Percentiles rank a stretch among this genome's conserved stretches.
Evolutionary conservation across 2,797 vertebrate species (phyloP).

Genomic region (Alosa sapidissima): DNA sequence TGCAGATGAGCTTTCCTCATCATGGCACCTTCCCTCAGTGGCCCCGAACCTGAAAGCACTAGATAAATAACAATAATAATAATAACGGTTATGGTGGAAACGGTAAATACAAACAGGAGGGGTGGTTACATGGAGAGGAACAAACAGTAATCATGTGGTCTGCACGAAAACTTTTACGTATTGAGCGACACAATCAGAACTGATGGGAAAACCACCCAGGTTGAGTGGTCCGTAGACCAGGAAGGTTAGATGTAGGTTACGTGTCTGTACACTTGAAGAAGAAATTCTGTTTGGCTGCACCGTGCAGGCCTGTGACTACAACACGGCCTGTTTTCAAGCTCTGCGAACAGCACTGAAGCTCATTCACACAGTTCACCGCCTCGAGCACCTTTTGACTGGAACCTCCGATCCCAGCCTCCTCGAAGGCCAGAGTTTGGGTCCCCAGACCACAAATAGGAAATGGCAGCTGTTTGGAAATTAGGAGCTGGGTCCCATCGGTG

Average conservation of each 20-base stretch:
- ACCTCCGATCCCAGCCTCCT: not conserved
- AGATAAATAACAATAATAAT: not conserved
- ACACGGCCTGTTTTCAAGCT: not conserved
- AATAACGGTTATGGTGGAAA: not conserved
- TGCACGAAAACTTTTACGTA: not conserved
- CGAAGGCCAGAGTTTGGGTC: not conserved
- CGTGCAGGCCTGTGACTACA: not conserved
- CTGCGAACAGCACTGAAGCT: not conserved
- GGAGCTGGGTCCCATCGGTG: not conserved
- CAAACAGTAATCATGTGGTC: not conserved
- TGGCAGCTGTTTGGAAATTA: not conserved
- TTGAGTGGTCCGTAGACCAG: not conserved
- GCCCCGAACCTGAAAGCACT: slow-evolving; percentile 7
- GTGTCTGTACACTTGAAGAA: not conserved
- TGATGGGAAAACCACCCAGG: not conserved
- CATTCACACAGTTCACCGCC: not conserved
- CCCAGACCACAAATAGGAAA: not conserved
- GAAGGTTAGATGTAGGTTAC: not conserved
- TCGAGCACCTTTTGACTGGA: not conserved
- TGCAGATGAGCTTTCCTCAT: not conserved
- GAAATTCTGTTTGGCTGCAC: not conserved
- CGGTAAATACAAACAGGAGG: not conserved
- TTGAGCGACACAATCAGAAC: not conserved
- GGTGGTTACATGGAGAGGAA: no score
- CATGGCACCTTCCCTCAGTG: no score